Percentiles rank a stretch among this genome's conserved stretches.
These are phyloP conservation scores for Sphyrna mokarran DNA, from an alignment of 2,113 vertebrate genomes.

Conservation along the genomic window DNA sequence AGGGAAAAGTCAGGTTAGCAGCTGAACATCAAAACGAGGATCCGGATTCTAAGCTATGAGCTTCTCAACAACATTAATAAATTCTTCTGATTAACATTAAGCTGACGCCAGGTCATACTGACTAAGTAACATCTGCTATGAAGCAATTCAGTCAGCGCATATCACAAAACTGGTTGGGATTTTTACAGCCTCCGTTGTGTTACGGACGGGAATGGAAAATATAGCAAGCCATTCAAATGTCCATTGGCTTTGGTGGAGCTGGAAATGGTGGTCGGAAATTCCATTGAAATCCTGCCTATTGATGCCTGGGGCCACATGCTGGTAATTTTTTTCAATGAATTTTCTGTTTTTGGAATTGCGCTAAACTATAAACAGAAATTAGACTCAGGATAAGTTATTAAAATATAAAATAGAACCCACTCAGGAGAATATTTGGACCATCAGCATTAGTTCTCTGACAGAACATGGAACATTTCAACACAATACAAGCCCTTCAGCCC, in stretches of 20 bases:
- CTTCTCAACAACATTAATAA: background rate
- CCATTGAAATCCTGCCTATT: background rate
- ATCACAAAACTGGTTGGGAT: background rate
- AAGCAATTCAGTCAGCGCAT: background rate
- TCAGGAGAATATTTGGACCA: too few relatives aligned
- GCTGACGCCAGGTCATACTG: background rate
- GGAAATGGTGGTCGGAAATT: too few relatives aligned
- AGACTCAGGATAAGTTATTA: background rate
- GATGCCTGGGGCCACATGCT: background rate
- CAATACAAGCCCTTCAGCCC: too few relatives aligned
- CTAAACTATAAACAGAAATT: background rate
- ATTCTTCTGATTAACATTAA: background rate
- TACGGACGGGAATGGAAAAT: too few relatives aligned
- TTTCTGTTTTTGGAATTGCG: background rate
- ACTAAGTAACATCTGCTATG: background rate
- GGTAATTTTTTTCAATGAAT: background rate
- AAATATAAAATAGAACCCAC: background rate
- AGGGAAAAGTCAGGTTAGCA: background rate
- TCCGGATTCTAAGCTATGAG: background rate
- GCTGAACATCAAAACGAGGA: background rate
- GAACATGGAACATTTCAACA: too few relatives aligned
- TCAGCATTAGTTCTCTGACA: too few relatives aligned
- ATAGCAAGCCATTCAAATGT: too few relatives aligned
- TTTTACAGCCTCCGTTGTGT: too few relatives aligned
- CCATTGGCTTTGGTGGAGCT: too few relatives aligned